Evolutionary conservation across 2,888 invertebrate genomes (phyloP), one percentile per base, ranked within the genome.

Genomic region (Phoronis australis): DNA sequence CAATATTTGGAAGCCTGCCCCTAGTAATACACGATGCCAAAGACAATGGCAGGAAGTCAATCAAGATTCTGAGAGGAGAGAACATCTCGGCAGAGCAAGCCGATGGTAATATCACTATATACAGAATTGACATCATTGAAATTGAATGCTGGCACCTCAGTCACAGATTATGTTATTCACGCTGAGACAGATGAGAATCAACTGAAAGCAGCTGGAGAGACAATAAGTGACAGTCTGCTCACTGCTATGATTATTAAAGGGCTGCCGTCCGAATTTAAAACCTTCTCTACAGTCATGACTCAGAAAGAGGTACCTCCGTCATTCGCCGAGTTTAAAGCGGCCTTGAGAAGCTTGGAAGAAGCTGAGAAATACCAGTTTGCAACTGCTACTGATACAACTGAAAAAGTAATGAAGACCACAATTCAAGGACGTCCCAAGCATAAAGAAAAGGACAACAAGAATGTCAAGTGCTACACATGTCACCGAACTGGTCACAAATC

Each of bases 161-260:
- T 53, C n/a, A 55, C 55, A 12, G 55, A 55, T 37, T 53, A 52
- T 31, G 20, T 55, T 3, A 50, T 55, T 12, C 24, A 47, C n/a
- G 52, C 44, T 9, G 56, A 55, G 39, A 55, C 43, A 2, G 40
- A 45, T 37, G 45, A 51, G 6, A 37, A 39, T n/a, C 9, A 31
- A n/a, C 26, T 56, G 26, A 37, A 27, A 20, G 27, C 15, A 20
- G 40, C 45, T 1, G 40, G 42, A 6, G 51, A 52, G 35, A 53
- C 44, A 24, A 42, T 54, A 5, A 53, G 35, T 38, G 53, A 50
- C 31, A 47, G 50, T 25, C 23, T 53, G 9, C 18, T 55, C 20
- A 45, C 50, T n/a, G 43, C 50, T 3, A 54, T 55, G 55, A 24
- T 50, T 2, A 5, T 51, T 15, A 55, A 55, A 41, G 52, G 51